These are phyloP conservation scores for Eurois occulta DNA, from an alignment of 2,888 invertebrate species.

Conservation along the genomic window DNA sequence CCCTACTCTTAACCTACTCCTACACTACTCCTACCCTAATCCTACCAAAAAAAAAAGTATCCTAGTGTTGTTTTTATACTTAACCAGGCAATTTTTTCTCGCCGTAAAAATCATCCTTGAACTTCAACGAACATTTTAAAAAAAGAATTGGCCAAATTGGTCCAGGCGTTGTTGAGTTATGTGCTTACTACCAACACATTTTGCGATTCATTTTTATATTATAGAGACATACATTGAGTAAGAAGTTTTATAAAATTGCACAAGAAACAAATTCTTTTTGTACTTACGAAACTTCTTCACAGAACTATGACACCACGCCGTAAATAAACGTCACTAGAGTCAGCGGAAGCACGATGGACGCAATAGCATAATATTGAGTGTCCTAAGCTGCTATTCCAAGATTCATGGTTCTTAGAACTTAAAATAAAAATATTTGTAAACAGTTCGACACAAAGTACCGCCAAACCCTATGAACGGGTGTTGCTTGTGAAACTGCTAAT, in stretches of 20 bases:
- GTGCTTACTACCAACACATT: too few relatives aligned
- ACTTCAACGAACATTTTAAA: too few relatives aligned
- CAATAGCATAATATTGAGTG: neutral
- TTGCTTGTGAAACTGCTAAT: neutral
- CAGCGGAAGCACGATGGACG: neutral
- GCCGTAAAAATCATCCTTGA: too few relatives aligned
- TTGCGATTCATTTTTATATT: too few relatives aligned
- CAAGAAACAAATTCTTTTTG: neutral
- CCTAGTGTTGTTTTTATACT: too few relatives aligned
- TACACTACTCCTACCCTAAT: too few relatives aligned
- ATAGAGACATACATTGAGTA: too few relatives aligned
- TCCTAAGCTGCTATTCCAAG: neutral
- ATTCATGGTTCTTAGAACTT: neutral
- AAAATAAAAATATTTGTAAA: neutral
- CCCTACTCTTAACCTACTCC: too few relatives aligned
- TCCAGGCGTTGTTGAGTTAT: too few relatives aligned
- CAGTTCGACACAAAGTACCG: neutral
- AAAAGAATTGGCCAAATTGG: too few relatives aligned
- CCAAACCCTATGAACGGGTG: neutral
- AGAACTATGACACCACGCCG: neutral
- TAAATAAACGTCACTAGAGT: neutral
- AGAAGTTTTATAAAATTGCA: neutral
- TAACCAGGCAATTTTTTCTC: too few relatives aligned
- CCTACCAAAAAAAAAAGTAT: too few relatives aligned
- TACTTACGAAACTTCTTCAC: neutral